phyloP scores from a whole-genome alignment of 1,140 invertebrate genomes.

The Euura lappo region DNA sequence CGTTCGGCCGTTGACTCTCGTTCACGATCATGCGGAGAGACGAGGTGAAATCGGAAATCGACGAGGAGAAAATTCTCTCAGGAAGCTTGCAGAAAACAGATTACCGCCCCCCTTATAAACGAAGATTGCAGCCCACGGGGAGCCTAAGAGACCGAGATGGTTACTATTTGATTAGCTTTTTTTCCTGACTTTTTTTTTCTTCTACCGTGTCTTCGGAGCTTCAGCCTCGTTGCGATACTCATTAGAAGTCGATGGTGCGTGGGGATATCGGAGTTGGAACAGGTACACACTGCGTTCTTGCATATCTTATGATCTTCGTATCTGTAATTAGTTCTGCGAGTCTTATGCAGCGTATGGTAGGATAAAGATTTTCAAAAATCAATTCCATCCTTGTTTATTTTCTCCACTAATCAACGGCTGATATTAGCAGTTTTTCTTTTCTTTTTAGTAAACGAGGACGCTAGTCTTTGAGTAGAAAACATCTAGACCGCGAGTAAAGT shows the following conservation, averaged over 20 bases:
- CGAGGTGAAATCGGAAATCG: conserved; percentile 34
- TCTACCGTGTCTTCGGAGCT: conserved; percentile 20
- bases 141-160: conserved; percentile 26
- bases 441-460: too few relatives aligned
- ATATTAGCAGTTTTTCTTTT: too few relatives aligned
- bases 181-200: conserved; percentile 8
- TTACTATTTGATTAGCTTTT: neutral
- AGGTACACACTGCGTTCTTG: neutral
- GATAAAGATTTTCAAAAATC: too few relatives aligned
- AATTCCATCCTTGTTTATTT: too few relatives aligned
- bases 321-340: neutral
- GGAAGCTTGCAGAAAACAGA: conserved; percentile 28
- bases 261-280: neutral
- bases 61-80: conserved; percentile 31
- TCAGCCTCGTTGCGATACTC: conserved; percentile 17
- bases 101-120: conserved; percentile 28
- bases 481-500: too few relatives aligned
- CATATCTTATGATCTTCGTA: neutral
- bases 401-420: too few relatives aligned
- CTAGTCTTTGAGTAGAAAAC: too few relatives aligned
- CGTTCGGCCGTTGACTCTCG: conserved; percentile 19
- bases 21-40: conserved; percentile 13
- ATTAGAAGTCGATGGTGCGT: conserved; percentile 23
- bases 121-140: neutral
- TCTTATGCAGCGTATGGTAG: neutral